Percentiles rank a stretch among this genome's conserved stretches.
These are phyloP conservation scores for Tympanoctomys barrerae DNA, from an alignment of 2,797 vertebrate species.

Conservation along the genomic window DNA sequence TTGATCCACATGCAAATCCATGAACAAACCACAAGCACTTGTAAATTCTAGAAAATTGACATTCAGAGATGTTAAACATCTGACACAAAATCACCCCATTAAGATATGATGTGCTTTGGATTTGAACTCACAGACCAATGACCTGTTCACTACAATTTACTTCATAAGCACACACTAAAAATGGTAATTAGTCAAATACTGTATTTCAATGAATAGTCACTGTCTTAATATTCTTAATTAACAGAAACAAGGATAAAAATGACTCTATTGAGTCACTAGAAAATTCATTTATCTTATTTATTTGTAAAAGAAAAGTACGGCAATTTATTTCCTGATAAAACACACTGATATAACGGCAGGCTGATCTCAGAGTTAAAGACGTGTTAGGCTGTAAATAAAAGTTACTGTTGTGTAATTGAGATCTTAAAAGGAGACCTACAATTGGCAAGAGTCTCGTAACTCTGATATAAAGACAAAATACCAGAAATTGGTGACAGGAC, in stretches of 20 bases:
- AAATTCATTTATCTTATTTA: background rate
- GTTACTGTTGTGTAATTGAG: background rate
- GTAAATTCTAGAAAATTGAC: background rate
- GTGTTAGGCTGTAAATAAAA: constrained; percentile 58
- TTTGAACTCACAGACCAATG: background rate
- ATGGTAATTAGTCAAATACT: background rate
- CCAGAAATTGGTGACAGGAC: constrained; percentile 5
- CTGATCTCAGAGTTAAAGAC: constrained; percentile 16
- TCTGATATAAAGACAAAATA: background rate
- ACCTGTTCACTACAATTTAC: background rate
- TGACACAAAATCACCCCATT: background rate
- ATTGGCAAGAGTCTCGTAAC: background rate
- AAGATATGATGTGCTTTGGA: background rate
- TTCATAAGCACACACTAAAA: background rate
- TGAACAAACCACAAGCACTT: background rate
- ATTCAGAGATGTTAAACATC: constrained; percentile 20
- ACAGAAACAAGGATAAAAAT: background rate
- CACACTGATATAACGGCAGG: constrained; percentile 26
- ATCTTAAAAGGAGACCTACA: background rate
- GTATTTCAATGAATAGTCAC: background rate
- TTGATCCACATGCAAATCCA: background rate
- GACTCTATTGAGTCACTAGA: background rate
- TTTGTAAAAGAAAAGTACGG: background rate
- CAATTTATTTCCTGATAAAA: constrained; percentile 55
- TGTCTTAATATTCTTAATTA: background rate